phyloP scores from a whole-genome alignment of 1,140 invertebrate species.

The Zelostemma sp. region DNA sequence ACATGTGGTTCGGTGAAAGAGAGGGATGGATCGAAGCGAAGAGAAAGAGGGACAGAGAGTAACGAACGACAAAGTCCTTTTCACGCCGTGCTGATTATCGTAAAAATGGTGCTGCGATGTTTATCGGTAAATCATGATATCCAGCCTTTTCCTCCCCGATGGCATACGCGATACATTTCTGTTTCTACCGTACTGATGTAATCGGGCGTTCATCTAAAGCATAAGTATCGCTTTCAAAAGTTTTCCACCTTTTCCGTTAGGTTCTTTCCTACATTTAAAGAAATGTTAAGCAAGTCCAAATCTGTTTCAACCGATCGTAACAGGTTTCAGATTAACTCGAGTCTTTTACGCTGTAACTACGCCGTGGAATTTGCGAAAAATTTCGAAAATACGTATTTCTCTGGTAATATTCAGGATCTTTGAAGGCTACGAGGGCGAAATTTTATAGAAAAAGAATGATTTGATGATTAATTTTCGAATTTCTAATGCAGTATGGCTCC shows the following conservation, averaged over 20 bases:
- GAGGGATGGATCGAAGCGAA: conserved; percentile 28
- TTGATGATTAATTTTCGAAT: no score
- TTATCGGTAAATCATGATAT: conserved; percentile 64
- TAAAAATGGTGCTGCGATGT: conserved; percentile 54
- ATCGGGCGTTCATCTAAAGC: conserved; percentile 10
- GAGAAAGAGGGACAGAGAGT: conserved; percentile 18
- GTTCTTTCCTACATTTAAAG: no score
- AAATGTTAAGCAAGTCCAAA: no score
- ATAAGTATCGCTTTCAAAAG: not conserved
- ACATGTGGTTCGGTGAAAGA: conserved; percentile 15
- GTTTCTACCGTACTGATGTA: not conserved
- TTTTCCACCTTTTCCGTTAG: not conserved
- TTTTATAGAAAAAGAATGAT: no score
- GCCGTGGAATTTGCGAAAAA: no score
- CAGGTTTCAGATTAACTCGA: no score
- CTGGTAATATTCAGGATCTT: no score
- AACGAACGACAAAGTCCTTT: conserved; percentile 48
- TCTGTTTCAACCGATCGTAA: no score
- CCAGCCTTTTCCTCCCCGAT: conserved; percentile 46
- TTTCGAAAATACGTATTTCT: no score
- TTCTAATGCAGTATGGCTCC: no score
- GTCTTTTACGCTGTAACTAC: no score
- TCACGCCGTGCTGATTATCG: conserved; percentile 57
- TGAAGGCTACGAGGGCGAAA: no score
- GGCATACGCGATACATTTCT: conserved; percentile 38